phyloP scores from a whole-genome alignment of 2,113 vertebrate species.

The Sebastes schlegelii region DNA sequence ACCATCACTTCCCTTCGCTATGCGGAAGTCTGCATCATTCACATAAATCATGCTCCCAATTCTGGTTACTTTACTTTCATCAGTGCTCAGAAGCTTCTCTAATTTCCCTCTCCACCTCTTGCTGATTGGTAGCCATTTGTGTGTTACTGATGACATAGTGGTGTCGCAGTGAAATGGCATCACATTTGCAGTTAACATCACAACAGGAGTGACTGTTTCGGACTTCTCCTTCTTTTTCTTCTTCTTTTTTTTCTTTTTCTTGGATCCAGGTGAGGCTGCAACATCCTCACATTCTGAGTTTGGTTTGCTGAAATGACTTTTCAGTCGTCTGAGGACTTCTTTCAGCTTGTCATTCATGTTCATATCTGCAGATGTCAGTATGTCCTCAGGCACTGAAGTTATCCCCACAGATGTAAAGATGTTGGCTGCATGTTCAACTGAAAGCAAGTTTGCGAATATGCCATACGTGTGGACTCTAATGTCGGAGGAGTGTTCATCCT shows the following conservation, averaged over 20 bases:
- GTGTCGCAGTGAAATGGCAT: accelerated
- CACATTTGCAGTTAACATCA: constrained; percentile 19
- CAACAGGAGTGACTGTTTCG: background rate
- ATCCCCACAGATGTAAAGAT: constrained; percentile 49
- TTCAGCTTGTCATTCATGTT: constrained; percentile 59
- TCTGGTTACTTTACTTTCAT: constrained; percentile 13
- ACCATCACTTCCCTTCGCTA: constrained; percentile 66
- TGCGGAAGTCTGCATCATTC: constrained; percentile 42
- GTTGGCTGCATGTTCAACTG: background rate
- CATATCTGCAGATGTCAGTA: constrained; percentile 55
- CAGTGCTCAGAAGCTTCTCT: background rate
- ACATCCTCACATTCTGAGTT: background rate
- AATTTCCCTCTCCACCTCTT: constrained; percentile 18
- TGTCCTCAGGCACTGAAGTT: constrained; percentile 60
- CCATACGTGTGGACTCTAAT: constrained; percentile 32
- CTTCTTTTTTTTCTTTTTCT: constrained; percentile 60
- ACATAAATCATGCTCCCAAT: constrained; percentile 39
- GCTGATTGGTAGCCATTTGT: constrained; percentile 6
- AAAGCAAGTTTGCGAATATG: constrained; percentile 55
- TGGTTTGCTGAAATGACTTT: constrained; percentile 18
- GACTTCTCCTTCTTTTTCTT: constrained; percentile 16
- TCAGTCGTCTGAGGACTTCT: constrained; percentile 46
- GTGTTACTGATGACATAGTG: accelerated
- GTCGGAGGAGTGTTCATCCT: accelerated
- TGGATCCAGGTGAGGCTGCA: background rate